Evolutionary conservation across 2,888 invertebrate genomes (phyloP), one percentile per base, ranked within the genome.

Genomic region (Drosophila picticornis): DNA sequence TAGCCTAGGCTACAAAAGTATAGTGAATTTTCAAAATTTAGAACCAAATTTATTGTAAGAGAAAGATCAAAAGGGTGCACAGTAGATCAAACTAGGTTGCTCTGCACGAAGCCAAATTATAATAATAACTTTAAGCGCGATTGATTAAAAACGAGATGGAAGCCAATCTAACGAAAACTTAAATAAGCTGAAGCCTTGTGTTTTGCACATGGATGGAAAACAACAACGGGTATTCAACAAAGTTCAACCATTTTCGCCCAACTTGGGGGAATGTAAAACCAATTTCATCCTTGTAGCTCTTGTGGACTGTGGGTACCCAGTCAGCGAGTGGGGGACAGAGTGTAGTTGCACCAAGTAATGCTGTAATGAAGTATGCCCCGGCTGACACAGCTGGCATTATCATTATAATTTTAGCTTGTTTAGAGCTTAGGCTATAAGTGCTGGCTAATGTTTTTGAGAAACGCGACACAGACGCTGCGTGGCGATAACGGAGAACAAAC

Each of bases 381-480:
- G 16, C 52, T 60, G 71, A 43, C 75, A 70, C 75, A 74, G 70
- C 74, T 80, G 71, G 61, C 80, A 72, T 79, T 84, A 84, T 79
- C 87, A 86, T 84, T 88, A 84, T 83, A 80, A 82, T 86, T 84
- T 84, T 83, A 72, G 79, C 84, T 77, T 85, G 84, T 81, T 88
- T 83, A 78, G 84, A 53, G 69, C 71, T 53, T 46, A 69, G 62
- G 34, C 83, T 74, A 43, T 83, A 81, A 82, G 85, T 84, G 83
- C 77, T 80, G 70, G 72, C 73, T 81, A 83, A 84, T 84, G 88
- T 88, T 88, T 88, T 77, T 55, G 58, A 73, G 79, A 29, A 80
- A 72, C 70, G 70, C 72, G 55, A 68, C 68, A 63, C 52, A 65
- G 60, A 62, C 63, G 46, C 46, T 46, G 25, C 25, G 22, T 22